Conservation (phyloP, 2,888 invertebrate species). For the Cephus pulcher region DNA sequence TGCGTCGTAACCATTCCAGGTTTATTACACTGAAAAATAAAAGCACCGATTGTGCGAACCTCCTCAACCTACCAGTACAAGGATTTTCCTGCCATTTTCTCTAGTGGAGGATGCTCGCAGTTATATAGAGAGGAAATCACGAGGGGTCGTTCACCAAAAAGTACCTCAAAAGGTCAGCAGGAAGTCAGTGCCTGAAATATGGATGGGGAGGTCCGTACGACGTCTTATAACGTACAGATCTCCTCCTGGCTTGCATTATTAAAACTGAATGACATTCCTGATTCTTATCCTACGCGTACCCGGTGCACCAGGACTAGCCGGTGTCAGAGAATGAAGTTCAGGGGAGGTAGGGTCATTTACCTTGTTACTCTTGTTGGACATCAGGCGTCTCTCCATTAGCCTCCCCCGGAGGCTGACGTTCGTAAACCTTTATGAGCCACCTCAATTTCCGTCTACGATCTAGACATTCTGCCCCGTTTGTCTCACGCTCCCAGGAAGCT, state of each 20-base stretch:
- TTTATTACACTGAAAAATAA: not conserved
- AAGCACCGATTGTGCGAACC: not conserved
- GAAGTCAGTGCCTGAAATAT: not conserved
- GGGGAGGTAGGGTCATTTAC: not conserved
- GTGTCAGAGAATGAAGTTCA: not conserved
- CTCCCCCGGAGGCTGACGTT: slow-evolving; percentile 26
- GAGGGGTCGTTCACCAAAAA: not conserved
- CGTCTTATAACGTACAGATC: not conserved
- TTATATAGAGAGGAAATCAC: not conserved
- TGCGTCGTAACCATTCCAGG: not conserved
- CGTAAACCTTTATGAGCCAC: slow-evolving; percentile 38
- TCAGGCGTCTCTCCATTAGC: slow-evolving; percentile 33
- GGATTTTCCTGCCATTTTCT: not conserved
- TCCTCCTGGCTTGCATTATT: not conserved
- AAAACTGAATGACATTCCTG: not conserved
- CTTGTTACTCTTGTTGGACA: slow-evolving; percentile 2
- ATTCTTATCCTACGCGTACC: not conserved
- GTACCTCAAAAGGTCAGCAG: not conserved
- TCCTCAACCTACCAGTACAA: not conserved
- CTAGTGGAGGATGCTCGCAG: not conserved
- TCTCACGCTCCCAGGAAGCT: slow-evolving; percentile 13
- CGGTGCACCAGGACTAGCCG: not conserved
- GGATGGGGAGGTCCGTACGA: not conserved
- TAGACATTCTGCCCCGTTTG: slow-evolving; percentile 21
- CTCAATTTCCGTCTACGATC: slow-evolving; percentile 36